Conservation (phyloP, 1,140 invertebrate species). For the Onthophagus taurus region DNA sequence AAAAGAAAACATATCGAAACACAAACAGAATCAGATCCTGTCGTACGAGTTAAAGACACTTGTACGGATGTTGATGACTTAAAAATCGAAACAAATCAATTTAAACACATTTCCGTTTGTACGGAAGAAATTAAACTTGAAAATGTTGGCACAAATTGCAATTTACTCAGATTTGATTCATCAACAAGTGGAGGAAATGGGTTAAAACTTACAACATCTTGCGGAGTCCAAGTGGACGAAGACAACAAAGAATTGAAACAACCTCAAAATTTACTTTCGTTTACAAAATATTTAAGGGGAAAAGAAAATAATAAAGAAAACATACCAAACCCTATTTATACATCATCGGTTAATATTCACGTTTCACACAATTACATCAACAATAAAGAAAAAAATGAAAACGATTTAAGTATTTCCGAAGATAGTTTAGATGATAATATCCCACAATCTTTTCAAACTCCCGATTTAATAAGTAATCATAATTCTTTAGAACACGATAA, state of each 20-base stretch:
- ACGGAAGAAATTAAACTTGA: slow-evolving; percentile 32
- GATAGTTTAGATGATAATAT: slow-evolving; percentile 32
- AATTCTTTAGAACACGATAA: slow-evolving; percentile 28
- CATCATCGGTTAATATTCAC: slow-evolving; percentile 44
- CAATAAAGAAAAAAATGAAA: slow-evolving; percentile 22
- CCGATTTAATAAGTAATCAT: slow-evolving; percentile 35
- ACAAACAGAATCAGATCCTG: slow-evolving; percentile 45
- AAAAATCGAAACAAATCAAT: slow-evolving; percentile 32
- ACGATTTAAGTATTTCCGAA: slow-evolving; percentile 37
- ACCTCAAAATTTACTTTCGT: slow-evolving; percentile 23
- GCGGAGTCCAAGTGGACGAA: slow-evolving; percentile 31
- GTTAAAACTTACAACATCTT: slow-evolving; percentile 36
- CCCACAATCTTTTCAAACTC: slow-evolving; percentile 28
- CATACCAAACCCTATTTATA: slow-evolving; percentile 27
- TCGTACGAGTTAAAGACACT: slow-evolving; percentile 47
- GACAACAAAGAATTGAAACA: slow-evolving; percentile 11
- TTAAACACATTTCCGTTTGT: slow-evolving; percentile 26
- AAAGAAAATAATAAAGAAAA: slow-evolving; percentile 16
- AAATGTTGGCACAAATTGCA: slow-evolving; percentile 15
- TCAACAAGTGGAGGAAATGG: slow-evolving; percentile 10
- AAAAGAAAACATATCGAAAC: slow-evolving; percentile 47
- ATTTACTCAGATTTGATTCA: slow-evolving; percentile 27
- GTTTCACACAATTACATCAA: slow-evolving; percentile 41
- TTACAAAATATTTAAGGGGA: slow-evolving; percentile 32
- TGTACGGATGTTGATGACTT: slow-evolving; percentile 45